phyloP scores from a whole-genome alignment of 2,113 vertebrate genomes.

The Podarcis muralis region DNA sequence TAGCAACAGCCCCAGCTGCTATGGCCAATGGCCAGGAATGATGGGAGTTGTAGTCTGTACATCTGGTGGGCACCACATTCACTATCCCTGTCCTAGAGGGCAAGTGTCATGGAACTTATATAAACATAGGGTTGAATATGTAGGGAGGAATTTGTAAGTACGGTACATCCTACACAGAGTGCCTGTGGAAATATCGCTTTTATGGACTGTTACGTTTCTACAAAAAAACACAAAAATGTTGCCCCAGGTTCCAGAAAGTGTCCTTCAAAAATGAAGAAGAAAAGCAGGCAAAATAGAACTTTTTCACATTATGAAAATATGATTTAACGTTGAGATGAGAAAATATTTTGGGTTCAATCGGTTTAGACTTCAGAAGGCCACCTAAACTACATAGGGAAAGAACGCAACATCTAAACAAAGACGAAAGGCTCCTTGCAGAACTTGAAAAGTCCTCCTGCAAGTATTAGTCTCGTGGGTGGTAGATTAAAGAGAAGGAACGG shows the following conservation, averaged over 20 bases:
- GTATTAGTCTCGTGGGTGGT: not conserved
- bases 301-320: not conserved
- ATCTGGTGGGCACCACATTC: no score
- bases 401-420: not conserved
- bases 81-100: no score
- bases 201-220: not conserved
- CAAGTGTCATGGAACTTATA: not conserved
- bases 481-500: slow-evolving; percentile 2
- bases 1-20: no score
- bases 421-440: not conserved
- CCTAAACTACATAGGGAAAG: not conserved
- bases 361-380: not conserved
- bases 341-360: not conserved
- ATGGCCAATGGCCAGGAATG: no score
- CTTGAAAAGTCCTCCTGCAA: not conserved
- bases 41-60: no score
- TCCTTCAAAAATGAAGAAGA: not conserved
- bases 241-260: not conserved
- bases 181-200: not conserved
- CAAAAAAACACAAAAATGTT: not conserved
- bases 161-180: not conserved
- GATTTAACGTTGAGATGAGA: not conserved
- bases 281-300: not conserved
- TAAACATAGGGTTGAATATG: not conserved
- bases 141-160: not conserved